Percentiles rank a stretch among this genome's conserved stretches.
phyloP scores from a whole-genome alignment of 2,888 invertebrate species.

The Drosophila tanythrix region DNA sequence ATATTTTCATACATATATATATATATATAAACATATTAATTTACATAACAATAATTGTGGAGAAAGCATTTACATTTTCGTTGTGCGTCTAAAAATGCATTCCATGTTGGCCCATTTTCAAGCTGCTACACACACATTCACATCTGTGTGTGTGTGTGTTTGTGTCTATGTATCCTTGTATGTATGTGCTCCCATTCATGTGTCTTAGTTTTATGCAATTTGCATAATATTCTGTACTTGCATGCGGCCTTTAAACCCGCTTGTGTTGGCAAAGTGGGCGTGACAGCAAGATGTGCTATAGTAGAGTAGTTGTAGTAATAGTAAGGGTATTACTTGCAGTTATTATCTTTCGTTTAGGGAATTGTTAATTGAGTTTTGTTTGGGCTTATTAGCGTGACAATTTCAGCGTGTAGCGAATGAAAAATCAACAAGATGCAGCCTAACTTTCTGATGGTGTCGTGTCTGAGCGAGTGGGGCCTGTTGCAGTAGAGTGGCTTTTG shows the following conservation, averaged over 20 bases:
- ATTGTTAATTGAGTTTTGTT: constrained; percentile 70
- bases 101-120: not conserved
- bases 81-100: not conserved
- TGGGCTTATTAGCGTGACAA: constrained; percentile 46
- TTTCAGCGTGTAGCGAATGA: constrained; percentile 23
- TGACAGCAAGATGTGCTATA: not conserved
- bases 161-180: not conserved
- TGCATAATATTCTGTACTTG: constrained; percentile 46
- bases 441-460: not conserved
- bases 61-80: not conserved
- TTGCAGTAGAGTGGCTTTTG: constrained; percentile 4
- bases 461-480: not conserved
- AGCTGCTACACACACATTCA: not conserved
- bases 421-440: constrained; percentile 24
- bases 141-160: not conserved
- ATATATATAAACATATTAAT: not conserved
- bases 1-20: not conserved
- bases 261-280: constrained; percentile 6
- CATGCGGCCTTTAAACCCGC: constrained; percentile 8
- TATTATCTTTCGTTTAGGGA: constrained; percentile 67
- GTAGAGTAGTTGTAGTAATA: not conserved
- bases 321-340: constrained; percentile 17
- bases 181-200: not conserved
- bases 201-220: constrained; percentile 40
- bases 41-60: not conserved